Percentiles rank a stretch among this genome's conserved stretches.
Conservation (phyloP, 2,888 invertebrate genomes). For the Drosophila monieri region DNA sequence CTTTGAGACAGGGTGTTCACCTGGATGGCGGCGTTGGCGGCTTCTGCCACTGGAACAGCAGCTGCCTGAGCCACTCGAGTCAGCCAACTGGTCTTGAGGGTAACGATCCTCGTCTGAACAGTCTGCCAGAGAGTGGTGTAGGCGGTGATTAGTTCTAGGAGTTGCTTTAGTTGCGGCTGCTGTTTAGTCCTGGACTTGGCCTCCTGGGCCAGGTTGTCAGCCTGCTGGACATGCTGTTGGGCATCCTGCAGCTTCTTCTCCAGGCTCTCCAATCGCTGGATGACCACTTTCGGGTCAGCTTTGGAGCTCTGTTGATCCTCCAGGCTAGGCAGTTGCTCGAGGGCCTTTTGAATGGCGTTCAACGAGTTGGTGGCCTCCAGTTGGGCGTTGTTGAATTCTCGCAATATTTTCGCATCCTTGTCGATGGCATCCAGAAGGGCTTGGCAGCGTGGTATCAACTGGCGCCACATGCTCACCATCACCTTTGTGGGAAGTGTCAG, state of each 20-base stretch:
- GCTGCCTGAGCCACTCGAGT: slow-evolving; percentile 83
- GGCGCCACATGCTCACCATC: slow-evolving; percentile 88
- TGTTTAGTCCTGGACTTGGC: slow-evolving; percentile 86
- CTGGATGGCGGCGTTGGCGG: slow-evolving; percentile 90
- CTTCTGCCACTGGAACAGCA: slow-evolving; percentile 87
- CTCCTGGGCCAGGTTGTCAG: slow-evolving; percentile 86
- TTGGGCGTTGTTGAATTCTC: slow-evolving; percentile 89
- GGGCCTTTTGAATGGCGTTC: slow-evolving; percentile 89
- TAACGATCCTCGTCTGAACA: slow-evolving; percentile 85
- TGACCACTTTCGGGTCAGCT: slow-evolving; percentile 62
- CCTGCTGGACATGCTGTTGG: slow-evolving; percentile 85
- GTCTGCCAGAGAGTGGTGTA: slow-evolving; percentile 88
- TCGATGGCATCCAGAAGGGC: slow-evolving; percentile 86
- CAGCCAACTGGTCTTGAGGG: slow-evolving; percentile 84
- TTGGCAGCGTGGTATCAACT: slow-evolving; percentile 86
- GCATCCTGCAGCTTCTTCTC: slow-evolving; percentile 86
- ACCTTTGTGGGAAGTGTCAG: slow-evolving; percentile 87
- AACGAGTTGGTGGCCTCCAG: slow-evolving; percentile 89
- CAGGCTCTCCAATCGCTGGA: slow-evolving; percentile 83
- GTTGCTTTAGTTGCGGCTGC: slow-evolving; percentile 85
- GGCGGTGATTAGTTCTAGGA: slow-evolving; percentile 87
- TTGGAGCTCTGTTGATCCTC: slow-evolving; percentile 83
- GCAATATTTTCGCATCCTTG: slow-evolving; percentile 86
- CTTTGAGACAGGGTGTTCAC: slow-evolving; percentile 90
- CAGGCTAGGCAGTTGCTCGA: slow-evolving; percentile 88